Base-by-base conservation (phyloP, 2,888 invertebrate genomes). In the Troides helena region DNA sequence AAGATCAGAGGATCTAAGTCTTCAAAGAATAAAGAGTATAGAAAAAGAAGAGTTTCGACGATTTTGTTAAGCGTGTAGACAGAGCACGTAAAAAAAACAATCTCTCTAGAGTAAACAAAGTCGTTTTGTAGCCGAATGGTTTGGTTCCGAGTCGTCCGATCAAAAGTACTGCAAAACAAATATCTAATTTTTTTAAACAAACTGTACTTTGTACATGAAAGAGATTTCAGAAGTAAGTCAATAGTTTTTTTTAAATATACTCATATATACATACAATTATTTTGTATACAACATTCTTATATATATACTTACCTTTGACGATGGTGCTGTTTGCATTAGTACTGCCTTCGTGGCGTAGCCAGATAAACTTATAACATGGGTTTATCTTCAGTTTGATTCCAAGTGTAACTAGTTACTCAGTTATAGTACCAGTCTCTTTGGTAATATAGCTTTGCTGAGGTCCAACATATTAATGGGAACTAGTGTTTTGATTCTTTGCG, bases 91-190 rank as follows among this genome's bases (percentile, higher is more conserved):
- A n/a, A 53, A 53, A 50, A 53, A 6, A 8, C 53, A n/a, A 53
- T 53, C 53, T n/a, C 53, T 53, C 53, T 53, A n/a, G n/a, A 53
- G 53, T 53, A n/a, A 53, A 53, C n/a, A 53, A 30, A 53, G 53
- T 53, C 53, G 53, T n/a, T 53, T 53, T 53, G n/a, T 53, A 53
- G 18, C n/a, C 53, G 7, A n/a, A 53, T 53, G 53, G 53, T 14
- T 50, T 12, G 43, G 10, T 43, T 43, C 43, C 43, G 53, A 53
- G n/a, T 53, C 53, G 5, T 53, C 18, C 12, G 53, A 53, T 53
- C 53, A 53, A 53, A 53, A 53, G n/a, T n/a, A n/a, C n/a, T 53
- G 53, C 53, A 7, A 53, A n/a, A 53, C 53, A 53, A 53, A 53
- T 53, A 53, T 18, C 21, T 21, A 21, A n/a, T 53, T 53, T 53